Conservation (phyloP, 2,888 invertebrate genomes). For the Tridacna crocea region DNA sequence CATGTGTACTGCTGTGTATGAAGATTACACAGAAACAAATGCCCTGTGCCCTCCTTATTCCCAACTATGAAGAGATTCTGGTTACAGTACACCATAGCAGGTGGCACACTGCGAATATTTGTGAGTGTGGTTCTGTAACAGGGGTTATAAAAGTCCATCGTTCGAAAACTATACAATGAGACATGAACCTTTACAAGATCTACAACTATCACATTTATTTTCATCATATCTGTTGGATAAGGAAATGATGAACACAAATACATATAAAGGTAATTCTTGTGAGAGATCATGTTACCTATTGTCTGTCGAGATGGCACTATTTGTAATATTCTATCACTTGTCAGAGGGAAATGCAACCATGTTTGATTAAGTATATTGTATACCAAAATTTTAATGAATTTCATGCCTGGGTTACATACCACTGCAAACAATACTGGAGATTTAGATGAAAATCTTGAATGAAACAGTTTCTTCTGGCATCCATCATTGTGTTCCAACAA, state of each 20-base stretch:
- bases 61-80: slow-evolving; percentile 79
- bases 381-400: slow-evolving; percentile 79
- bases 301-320: slow-evolving; percentile 80
- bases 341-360: slow-evolving; percentile 79
- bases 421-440: slow-evolving; percentile 76
- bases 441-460: slow-evolving; percentile 33
- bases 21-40: slow-evolving; percentile 80
- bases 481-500: slow-evolving; percentile 43
- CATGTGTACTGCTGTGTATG: slow-evolving; percentile 79
- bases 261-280: slow-evolving; percentile 79
- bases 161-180: slow-evolving; percentile 78
- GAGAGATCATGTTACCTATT: slow-evolving; percentile 76
- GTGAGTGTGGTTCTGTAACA: slow-evolving; percentile 82
- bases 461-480: slow-evolving; percentile 20
- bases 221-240: slow-evolving; percentile 82
- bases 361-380: slow-evolving; percentile 76
- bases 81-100: slow-evolving; percentile 79
- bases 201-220: slow-evolving; percentile 79
- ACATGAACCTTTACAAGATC: slow-evolving; percentile 78
- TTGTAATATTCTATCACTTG: slow-evolving; percentile 76
- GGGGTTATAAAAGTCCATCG: slow-evolving; percentile 78
- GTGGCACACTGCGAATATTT: slow-evolving; percentile 79
- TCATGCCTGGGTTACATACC: slow-evolving; percentile 79
- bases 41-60: slow-evolving; percentile 81
- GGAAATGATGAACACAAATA: slow-evolving; percentile 81